phyloP scores from a whole-genome alignment of 2,113 vertebrate species.

The Lepisosteus oculatus region DNA sequence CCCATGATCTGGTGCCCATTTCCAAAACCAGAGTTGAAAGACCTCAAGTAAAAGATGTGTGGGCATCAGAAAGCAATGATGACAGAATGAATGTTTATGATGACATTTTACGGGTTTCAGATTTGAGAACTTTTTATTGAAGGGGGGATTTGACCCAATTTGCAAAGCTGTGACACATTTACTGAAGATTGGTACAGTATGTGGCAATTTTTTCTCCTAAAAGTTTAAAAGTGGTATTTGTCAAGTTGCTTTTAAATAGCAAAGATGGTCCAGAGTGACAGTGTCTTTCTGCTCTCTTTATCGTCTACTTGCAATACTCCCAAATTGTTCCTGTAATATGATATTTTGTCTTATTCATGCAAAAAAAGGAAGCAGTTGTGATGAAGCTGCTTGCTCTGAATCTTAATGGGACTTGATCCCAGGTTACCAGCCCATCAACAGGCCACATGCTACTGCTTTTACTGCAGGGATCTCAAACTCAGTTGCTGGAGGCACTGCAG shows the following conservation, averaged over 20 bases:
- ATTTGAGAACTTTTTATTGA: slow-evolving; percentile 35
- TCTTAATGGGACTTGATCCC: not conserved
- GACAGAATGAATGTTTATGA: slow-evolving; percentile 12
- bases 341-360: not conserved
- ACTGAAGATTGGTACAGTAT: slow-evolving; percentile 36
- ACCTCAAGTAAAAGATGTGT: slow-evolving; percentile 21
- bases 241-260: slow-evolving; percentile 6
- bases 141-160: slow-evolving; percentile 35
- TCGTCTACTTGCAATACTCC: slow-evolving; percentile 8
- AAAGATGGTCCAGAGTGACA: not conserved
- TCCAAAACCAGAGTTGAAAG: slow-evolving; percentile 18
- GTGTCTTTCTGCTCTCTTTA: not conserved
- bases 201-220: slow-evolving; percentile 31
- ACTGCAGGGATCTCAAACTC: no score
- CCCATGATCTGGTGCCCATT: slow-evolving; percentile 36
- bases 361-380: not conserved
- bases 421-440: no score
- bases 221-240: slow-evolving; percentile 6
- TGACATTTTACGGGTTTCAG: slow-evolving; percentile 30
- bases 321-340: not conserved
- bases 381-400: not conserved
- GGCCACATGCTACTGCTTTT: no score
- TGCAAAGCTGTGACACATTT: slow-evolving; percentile 41
- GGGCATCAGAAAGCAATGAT: slow-evolving; percentile 11
- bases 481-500: no score